Conservation (phyloP, 1,140 invertebrate genomes). For the Papilio xuthus region DNA sequence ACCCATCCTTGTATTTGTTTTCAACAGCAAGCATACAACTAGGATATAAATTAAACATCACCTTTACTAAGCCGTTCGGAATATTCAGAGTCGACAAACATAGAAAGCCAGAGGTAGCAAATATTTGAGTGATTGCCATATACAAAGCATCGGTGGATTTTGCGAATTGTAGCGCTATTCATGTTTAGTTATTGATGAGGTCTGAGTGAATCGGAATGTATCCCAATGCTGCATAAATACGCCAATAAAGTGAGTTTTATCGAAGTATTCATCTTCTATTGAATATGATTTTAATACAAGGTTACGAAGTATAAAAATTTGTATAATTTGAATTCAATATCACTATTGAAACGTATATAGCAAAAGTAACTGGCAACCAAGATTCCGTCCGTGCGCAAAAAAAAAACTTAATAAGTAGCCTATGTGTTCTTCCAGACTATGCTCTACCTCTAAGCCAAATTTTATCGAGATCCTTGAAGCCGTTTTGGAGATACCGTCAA, state of each 20-base stretch:
- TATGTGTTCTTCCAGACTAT: too few species aligned
- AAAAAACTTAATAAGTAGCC: too few species aligned
- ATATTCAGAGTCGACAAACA: slow-evolving; percentile 57
- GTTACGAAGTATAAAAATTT: too few species aligned
- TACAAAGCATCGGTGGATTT: slow-evolving; percentile 40
- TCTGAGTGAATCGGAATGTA: neutral
- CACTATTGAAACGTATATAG: too few species aligned
- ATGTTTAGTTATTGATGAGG: slow-evolving; percentile 21
- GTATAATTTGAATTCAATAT: too few species aligned
- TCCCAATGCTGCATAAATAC: neutral
- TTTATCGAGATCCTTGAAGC: too few species aligned
- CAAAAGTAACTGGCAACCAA: too few species aligned
- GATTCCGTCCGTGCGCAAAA: too few species aligned
- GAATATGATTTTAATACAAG: too few species aligned
- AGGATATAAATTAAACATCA: slow-evolving; percentile 60
- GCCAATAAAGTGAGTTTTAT: neutral
- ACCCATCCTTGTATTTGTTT: slow-evolving; percentile 48
- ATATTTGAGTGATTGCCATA: slow-evolving; percentile 64
- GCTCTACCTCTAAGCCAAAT: too few species aligned
- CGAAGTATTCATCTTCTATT: too few species aligned
- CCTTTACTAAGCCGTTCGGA: slow-evolving; percentile 60
- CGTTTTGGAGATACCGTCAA: too few species aligned
- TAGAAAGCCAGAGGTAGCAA: slow-evolving; percentile 50
- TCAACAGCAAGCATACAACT: slow-evolving; percentile 50
- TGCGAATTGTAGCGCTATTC: slow-evolving; percentile 7